A percentile compares a stretch with the other conserved stretches of the same genome.
Evolutionary conservation across 2,888 invertebrate genomes (phyloP).

Genomic region (Platycheirus albimanus): DNA sequence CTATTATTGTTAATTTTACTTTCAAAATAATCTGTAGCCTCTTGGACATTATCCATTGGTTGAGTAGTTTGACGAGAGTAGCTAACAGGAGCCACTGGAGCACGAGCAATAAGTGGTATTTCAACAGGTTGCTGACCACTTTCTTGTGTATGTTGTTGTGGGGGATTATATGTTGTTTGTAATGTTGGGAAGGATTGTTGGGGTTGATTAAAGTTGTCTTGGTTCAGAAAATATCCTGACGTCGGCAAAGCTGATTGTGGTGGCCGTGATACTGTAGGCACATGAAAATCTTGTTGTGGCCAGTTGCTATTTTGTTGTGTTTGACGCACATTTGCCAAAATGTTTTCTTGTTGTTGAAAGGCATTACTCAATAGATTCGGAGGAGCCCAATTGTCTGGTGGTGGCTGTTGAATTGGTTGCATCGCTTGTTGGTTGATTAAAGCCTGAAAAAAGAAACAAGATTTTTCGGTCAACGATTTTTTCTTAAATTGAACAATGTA

Average conservation of each 20-base stretch:
- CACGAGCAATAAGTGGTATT: neutral
- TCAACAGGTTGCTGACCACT: slow-evolving; percentile 34
- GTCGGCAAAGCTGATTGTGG: slow-evolving; percentile 31
- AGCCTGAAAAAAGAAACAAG: slow-evolving; percentile 29
- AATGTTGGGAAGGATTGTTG: slow-evolving; percentile 44
- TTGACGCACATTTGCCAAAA: neutral
- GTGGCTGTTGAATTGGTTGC: slow-evolving; percentile 55
- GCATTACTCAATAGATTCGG: slow-evolving; percentile 42
- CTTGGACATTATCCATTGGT: slow-evolving; percentile 65
- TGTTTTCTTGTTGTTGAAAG: slow-evolving; percentile 45
- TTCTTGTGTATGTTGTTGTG: slow-evolving; percentile 58
- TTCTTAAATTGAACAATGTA: too few relatives aligned
- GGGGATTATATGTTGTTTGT: slow-evolving; percentile 47
- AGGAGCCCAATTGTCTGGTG: slow-evolving; percentile 49
- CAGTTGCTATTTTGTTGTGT: slow-evolving; percentile 52
- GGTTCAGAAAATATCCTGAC: slow-evolving; percentile 65
- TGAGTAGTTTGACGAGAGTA: slow-evolving; percentile 65
- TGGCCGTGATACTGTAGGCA: neutral
- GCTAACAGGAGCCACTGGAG: slow-evolving; percentile 19
- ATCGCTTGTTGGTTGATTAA: slow-evolving; percentile 45
- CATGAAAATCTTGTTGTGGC: slow-evolving; percentile 34
- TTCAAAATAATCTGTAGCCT: slow-evolving; percentile 54
- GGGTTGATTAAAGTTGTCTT: slow-evolving; percentile 63
- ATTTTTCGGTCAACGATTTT: too few relatives aligned
- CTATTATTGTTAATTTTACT: slow-evolving; percentile 75